phyloP scores from a whole-genome alignment of 2,888 invertebrate species.

The Phrixothrix hirtus region DNA sequence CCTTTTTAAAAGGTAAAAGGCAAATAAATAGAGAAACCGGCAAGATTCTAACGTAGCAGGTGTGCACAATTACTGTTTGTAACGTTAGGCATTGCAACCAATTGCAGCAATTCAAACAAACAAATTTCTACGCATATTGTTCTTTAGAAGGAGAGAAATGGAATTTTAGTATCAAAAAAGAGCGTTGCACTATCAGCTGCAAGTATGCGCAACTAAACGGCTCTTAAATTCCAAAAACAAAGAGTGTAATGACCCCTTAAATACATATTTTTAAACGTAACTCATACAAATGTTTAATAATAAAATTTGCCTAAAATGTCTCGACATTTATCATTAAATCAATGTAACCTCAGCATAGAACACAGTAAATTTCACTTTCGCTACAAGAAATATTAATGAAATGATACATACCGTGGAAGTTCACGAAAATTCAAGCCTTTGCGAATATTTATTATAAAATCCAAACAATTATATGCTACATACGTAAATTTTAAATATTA shows the following conservation, averaged over 20 bases:
- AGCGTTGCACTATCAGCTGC: constrained; percentile 10
- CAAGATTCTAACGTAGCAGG: constrained; percentile 4
- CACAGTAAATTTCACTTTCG: too few species aligned
- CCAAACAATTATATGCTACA: too few species aligned
- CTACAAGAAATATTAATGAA: too few species aligned
- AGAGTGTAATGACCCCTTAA: constrained; percentile 26
- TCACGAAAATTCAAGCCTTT: too few species aligned
- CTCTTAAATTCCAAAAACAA: constrained; percentile 25
- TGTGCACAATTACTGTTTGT: constrained; percentile 2
- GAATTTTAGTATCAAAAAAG: constrained; percentile 8
- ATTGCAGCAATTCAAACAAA: constrained; percentile 1
- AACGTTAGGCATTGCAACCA: background rate
- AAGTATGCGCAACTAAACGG: constrained; percentile 19
- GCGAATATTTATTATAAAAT: too few species aligned
- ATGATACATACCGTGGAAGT: too few species aligned
- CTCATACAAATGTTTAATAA: constrained; percentile 18
- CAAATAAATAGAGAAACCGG: too few species aligned
- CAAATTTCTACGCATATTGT: background rate
- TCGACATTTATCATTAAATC: background rate
- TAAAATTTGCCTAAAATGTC: constrained; percentile 25
- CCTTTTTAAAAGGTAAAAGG: too few species aligned
- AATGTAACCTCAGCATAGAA: background rate
- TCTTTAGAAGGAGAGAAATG: background rate
- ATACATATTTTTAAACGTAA: constrained; percentile 26
- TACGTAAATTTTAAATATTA: too few species aligned